Evolutionary conservation across 2,113 vertebrate species (phyloP), one percentile per base, ranked within the genome.

Genomic region (Zosterops hypoxanthus): DNA sequence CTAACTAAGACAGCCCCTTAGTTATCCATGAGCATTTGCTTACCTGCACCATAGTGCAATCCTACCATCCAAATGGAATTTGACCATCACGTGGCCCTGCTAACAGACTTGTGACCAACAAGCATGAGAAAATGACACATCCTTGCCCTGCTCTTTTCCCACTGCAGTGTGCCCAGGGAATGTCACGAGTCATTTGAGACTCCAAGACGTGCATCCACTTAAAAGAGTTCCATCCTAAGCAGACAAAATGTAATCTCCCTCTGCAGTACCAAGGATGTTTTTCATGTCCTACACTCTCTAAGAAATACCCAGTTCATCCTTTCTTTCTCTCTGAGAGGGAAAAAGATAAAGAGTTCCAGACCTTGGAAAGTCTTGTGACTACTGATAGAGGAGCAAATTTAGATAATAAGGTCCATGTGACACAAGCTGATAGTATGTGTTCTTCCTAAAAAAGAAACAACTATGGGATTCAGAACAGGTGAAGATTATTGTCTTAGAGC

Each of bases 201-300:
- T 66, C 33, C 20, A 55, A 86, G 53, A 65, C 26, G 6, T 29
- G 33, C 24, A 80, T 5, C 31, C 41, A 20, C 55, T 57, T 61
- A n/a, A 44, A 95, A 72, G 31, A 56, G 53, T 93, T 91, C 57
- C 61, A 44, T 56, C 22, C 82, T 53, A 64, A 79, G n/a, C 41
- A 89, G 63, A 71, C 33, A 82, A 89, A 89, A 71, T 33, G 20
- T 71, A 75, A 91, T 69, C 66, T 85, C 57, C 20, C 23, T 47
- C 66, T 71, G 17, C 22, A 13, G 56, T 68, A 52, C n/a, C 47
- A 68, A 84, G 61, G 61, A 71, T 2, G 1, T 55, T 34, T 75
- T 63, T 63, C 2, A 1, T 19, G 29, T 55, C 39, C n/a, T 59
- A 36, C 9, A 8, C 9, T 56, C 17, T 49, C 41, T 92, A 52